Base-by-base conservation (phyloP, 2,113 vertebrate genomes). In the Poeciliopsis occidentalis region DNA sequence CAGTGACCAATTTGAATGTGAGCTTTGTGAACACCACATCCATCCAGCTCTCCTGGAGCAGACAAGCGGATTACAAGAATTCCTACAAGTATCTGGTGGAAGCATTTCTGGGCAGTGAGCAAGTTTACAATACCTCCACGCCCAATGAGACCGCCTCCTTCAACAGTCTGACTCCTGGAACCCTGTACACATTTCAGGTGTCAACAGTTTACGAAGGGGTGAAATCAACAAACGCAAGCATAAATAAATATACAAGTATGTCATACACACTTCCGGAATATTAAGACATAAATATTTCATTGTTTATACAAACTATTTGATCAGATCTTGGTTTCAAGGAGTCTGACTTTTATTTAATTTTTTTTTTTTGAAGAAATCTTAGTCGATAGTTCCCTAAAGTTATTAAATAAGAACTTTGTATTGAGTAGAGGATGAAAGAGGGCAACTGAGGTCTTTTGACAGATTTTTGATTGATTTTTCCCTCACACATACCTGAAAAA, bases 1-100 rank as follows among this genome's bases (percentile, higher is more conserved):
- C 81, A 29, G 89, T 92, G 73, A 57, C 69, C 19, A 32, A 63
- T 64, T 62, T 92, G 34, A 75, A 0, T 1, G 64, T 30, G 4
- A 26, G 1, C 0, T 10, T 24, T 29, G 13, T 82, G 34, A 87
- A 60, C 65, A 78, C 72, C 31, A 85, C 80, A 0, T 12, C 61
- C 44, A 72, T 92, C 64, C 30, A 0, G 12, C 19, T 93, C 69
- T 75, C 19, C 1, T 92, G 92, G 92, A 0, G 0, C 11, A 69
- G 30, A 54, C 87, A 76, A 31, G 57, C 10, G 10, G 86, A 92
- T 67, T 2, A 81, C 39, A 85, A 89, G 12, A 0, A 47, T 1
- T 47, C 68, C 41, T 87, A 91, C 73, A 68, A 63, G 15, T 93
- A 91, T 66, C 31, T 37, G 76, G 85, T 89, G 64, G 8, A 4